A percentile compares a stretch with the other conserved stretches of the same genome.
phyloP scores from a whole-genome alignment of 2,888 invertebrate species.

The Chymomyza procnemis region DNA sequence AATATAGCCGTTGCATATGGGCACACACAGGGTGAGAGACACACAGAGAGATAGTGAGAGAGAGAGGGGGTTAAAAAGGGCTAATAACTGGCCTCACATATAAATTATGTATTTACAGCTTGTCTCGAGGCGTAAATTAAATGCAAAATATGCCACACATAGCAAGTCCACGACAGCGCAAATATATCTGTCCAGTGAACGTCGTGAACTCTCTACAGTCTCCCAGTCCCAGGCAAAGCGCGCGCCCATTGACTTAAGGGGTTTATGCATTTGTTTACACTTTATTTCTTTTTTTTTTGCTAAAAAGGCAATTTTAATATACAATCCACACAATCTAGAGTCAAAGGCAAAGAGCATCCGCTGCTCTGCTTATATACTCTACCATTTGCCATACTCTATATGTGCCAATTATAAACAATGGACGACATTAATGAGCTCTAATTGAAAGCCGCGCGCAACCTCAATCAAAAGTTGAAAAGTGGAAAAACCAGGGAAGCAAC shows the following conservation, averaged over 20 bases:
- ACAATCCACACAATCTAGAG: conserved; percentile 56
- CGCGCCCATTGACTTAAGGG: conserved; percentile 13
- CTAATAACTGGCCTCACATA: conserved; percentile 6
- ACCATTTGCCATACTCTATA: too few species aligned
- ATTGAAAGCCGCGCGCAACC: conserved; percentile 50
- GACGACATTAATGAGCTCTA: conserved; percentile 58
- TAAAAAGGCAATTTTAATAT: conserved; percentile 64
- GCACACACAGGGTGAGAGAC: background rate
- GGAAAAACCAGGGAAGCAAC: background rate
- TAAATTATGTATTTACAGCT: conserved; percentile 53
- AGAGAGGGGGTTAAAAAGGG: background rate
- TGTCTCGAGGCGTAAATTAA: conserved; percentile 60
- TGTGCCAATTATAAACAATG: conserved; percentile 60
- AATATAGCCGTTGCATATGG: background rate
- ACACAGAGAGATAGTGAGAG: conserved; percentile 5
- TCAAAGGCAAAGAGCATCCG: conserved; percentile 18
- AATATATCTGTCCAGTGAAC: conserved; percentile 5
- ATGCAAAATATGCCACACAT: conserved; percentile 21
- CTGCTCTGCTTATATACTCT: conserved; percentile 4
- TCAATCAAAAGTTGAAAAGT: conserved; percentile 31
- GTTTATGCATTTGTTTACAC: conserved; percentile 49
- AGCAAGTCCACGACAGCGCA: background rate
- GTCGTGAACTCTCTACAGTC: background rate
- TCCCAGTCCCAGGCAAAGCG: background rate
- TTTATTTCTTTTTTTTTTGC: too few species aligned